Percentiles rank a stretch among this genome's conserved stretches.
Conservation (phyloP, 2,113 vertebrate species). For the Ailurus styani region DNA sequence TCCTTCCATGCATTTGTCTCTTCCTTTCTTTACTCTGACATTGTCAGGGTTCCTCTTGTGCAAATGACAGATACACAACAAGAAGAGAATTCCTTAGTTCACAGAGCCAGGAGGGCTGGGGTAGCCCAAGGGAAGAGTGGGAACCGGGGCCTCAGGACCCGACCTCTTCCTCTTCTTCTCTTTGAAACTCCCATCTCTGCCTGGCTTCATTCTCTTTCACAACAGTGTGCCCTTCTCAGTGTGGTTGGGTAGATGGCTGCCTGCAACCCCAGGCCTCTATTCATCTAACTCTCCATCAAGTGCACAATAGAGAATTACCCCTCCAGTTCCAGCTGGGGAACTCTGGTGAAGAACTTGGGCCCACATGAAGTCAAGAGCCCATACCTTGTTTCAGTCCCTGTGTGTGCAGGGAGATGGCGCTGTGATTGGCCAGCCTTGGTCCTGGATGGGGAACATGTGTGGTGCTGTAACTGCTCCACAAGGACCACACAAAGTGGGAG, state of each 20-base stretch:
- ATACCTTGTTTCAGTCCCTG: neutral
- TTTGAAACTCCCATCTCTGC: neutral
- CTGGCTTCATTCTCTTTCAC: neutral
- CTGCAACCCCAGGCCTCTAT: neutral
- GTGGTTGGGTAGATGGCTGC: neutral
- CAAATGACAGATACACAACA: neutral
- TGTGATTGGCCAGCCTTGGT: neutral
- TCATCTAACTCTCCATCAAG: neutral
- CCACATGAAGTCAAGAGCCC: neutral
- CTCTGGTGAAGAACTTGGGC: neutral
- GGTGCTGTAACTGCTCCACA: too few species aligned
- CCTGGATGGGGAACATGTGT: too few species aligned
- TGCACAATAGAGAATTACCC: neutral
- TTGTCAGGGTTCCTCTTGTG: neutral
- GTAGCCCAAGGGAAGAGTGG: neutral
- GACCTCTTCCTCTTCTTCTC: too few species aligned
- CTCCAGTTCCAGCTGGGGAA: neutral
- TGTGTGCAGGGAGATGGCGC: neutral
- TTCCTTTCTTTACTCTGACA: neutral
- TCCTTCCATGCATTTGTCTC: neutral
- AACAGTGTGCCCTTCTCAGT: neutral
- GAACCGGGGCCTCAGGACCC: neutral
- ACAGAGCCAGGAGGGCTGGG: neutral
- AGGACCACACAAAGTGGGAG: neutral
- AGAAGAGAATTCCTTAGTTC: neutral